A percentile compares a stretch with the other conserved stretches of the same genome.
Conservation (phyloP, 2,797 vertebrate species). For the Adelosebastes latens region DNA sequence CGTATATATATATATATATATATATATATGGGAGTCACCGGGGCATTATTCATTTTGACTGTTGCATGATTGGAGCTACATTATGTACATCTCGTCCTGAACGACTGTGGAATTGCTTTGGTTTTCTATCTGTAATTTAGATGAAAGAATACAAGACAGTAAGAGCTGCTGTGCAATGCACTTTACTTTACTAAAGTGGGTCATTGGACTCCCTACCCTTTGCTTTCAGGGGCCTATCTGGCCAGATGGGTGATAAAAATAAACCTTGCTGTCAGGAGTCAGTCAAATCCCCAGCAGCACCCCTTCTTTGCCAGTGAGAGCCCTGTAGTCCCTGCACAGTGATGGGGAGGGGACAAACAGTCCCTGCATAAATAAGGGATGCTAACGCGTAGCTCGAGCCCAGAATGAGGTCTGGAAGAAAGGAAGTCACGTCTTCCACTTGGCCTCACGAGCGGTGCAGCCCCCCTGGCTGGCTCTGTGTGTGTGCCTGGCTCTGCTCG, state of each 20-base stretch:
- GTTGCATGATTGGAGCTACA: not conserved
- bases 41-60: slow-evolving; percentile 2
- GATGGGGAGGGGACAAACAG: slow-evolving; percentile 63
- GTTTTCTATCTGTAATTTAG: slow-evolving; percentile 43
- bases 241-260: slow-evolving; percentile 85
- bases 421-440: slow-evolving; percentile 70
- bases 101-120: slow-evolving; percentile 14
- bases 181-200: slow-evolving; percentile 80
- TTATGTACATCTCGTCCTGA: not conserved
- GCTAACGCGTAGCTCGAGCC: slow-evolving; percentile 45
- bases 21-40: not conserved
- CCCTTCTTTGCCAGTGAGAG: slow-evolving; percentile 59
- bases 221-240: slow-evolving; percentile 73
- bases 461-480: slow-evolving; percentile 64
- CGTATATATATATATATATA: not conserved
- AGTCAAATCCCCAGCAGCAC: slow-evolving; percentile 74
- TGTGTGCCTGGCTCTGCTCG: slow-evolving; percentile 70
- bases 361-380: slow-evolving; percentile 70
- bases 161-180: slow-evolving; percentile 65
- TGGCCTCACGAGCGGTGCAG: slow-evolving; percentile 59
- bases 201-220: slow-evolving; percentile 74
- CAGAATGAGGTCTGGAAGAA: slow-evolving; percentile 66
- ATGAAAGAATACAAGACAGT: slow-evolving; percentile 64
- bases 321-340: slow-evolving; percentile 51
- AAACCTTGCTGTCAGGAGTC: slow-evolving; percentile 79